A percentile compares a stretch with the other conserved stretches of the same genome.
Conservation (phyloP, 2,113 vertebrate genomes). For the Nipponia nippon region DNA sequence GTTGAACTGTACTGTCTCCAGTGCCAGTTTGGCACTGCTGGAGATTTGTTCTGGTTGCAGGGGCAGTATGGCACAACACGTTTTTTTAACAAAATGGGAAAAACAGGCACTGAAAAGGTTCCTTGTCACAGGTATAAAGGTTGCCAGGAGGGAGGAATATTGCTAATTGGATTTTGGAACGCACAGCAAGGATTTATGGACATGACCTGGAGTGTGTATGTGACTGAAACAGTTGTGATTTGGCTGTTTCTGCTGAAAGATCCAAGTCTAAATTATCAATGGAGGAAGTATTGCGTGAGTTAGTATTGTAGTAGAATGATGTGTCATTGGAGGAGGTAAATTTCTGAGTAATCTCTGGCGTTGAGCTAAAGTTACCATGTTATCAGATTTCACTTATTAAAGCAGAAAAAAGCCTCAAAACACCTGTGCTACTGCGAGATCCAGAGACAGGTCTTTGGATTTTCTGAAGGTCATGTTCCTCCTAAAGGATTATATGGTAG, state of each 20-base stretch:
- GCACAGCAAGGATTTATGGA: neutral
- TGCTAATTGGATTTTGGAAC: neutral
- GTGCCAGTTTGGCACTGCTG: neutral
- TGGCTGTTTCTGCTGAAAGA: neutral
- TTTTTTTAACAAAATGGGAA: neutral
- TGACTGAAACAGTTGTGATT: neutral
- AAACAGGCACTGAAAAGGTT: neutral
- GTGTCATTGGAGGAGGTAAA: neutral
- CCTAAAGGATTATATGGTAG: neutral
- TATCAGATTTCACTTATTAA: neutral
- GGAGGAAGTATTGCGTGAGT: neutral
- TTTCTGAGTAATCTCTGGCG: neutral
- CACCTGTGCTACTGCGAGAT: neutral
- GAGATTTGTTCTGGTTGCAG: neutral
- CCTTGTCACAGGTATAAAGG: neutral
- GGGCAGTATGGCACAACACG: no score
- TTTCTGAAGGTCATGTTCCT: neutral
- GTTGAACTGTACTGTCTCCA: neutral
- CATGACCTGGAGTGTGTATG: neutral
- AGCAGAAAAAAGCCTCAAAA: neutral
- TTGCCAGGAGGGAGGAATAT: neutral
- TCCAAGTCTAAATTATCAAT: neutral
- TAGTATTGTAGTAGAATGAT: neutral
- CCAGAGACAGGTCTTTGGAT: neutral
- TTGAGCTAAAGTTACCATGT: neutral